Percentiles rank a stretch among this genome's conserved stretches.
Conservation (phyloP, 1,140 invertebrate genomes). For the Drosophila insularis region DNA sequence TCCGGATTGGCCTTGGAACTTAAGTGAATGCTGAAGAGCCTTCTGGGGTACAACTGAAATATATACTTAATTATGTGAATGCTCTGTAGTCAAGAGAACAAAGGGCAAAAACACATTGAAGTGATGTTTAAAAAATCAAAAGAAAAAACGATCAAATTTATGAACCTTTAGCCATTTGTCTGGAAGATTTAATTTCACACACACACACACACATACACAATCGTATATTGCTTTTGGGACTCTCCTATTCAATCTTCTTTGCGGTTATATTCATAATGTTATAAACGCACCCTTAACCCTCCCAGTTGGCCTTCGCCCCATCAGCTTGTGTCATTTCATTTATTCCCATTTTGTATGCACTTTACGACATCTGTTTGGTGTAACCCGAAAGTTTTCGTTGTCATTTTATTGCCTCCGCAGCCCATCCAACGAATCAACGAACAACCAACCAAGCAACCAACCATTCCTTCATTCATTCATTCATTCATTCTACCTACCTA, state of each 20-base stretch:
- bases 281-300: background rate
- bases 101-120: background rate
- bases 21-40: constrained; percentile 53
- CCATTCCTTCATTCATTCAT: constrained; percentile 22
- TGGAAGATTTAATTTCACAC: constrained; percentile 12
- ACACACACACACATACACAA: constrained; percentile 13
- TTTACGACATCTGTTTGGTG: constrained; percentile 41
- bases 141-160: constrained; percentile 5
- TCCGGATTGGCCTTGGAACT: constrained; percentile 53
- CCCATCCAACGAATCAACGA: background rate
- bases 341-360: constrained; percentile 51
- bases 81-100: background rate
- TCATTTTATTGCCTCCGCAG: constrained; percentile 39
- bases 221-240: constrained; percentile 44
- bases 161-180: constrained; percentile 1
- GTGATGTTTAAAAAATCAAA: background rate
- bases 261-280: constrained; percentile 36
- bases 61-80: background rate
- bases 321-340: background rate
- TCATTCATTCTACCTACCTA: background rate
- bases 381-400: constrained; percentile 41
- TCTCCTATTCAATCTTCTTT: constrained; percentile 46
- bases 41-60: background rate
- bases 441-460: constrained; percentile 1
- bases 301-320: background rate